These are phyloP conservation scores for Collichthys lucidus DNA, from an alignment of 2,113 vertebrate genomes.

Conservation along the genomic window DNA sequence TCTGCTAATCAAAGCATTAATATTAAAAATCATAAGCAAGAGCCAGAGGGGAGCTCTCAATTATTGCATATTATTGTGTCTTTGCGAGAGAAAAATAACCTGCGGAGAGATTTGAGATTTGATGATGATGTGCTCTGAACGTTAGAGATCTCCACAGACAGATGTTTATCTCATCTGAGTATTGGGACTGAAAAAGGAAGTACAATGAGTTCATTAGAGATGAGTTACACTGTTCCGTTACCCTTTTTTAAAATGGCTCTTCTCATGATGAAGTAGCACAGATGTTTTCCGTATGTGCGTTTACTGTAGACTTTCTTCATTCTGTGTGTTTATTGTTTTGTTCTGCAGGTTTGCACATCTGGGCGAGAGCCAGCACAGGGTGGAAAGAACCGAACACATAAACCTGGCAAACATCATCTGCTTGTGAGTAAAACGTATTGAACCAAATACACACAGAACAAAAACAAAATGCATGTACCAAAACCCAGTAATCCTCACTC, in stretches of 20 bases:
- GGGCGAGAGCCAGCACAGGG: conserved; percentile 91
- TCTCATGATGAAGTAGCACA: background rate
- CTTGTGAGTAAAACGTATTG: conserved; percentile 87
- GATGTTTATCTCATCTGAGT: background rate
- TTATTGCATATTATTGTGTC: conserved; percentile 46
- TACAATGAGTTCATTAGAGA: background rate
- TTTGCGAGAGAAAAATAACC: conserved; percentile 51
- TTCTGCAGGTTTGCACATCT: conserved; percentile 91
- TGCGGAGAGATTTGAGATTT: conserved; percentile 25
- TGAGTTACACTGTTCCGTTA: background rate
- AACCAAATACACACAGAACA: background rate
- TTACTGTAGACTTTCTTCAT: background rate
- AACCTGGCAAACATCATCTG: conserved; percentile 86
- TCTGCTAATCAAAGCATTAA: conserved; percentile 69
- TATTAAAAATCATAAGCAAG: conserved; percentile 71
- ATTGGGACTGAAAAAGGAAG: conserved; percentile 8
- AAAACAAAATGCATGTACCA: background rate
- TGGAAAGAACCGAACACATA: conserved; percentile 85
- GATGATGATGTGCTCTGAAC: conserved; percentile 31
- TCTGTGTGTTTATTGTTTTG: background rate
- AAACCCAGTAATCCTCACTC: conserved; percentile 18
- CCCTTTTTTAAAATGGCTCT: background rate
- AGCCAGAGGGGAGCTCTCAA: conserved; percentile 57
- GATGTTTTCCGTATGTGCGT: background rate
- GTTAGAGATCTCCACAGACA: conserved; percentile 13